These are phyloP conservation scores for Malaclemys terrapin DNA, from an alignment of 2,113 vertebrate species.

Conservation along the genomic window DNA sequence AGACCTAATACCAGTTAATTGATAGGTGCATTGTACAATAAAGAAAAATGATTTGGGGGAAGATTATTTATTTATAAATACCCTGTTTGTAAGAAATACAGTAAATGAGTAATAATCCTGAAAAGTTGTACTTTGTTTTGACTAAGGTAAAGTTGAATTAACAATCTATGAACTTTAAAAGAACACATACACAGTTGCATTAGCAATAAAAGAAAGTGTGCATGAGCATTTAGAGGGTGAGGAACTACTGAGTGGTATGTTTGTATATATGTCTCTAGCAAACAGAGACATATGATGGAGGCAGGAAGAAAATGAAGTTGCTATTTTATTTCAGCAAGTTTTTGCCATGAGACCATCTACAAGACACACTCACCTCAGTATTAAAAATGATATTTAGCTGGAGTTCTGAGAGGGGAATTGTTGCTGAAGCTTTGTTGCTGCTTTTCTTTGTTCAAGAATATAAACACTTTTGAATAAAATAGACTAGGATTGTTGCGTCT, in stretches of 20 bases:
- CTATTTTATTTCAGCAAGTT: constrained; percentile 26
- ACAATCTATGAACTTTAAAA: background rate
- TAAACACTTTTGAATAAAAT: constrained; percentile 6
- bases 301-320: background rate
- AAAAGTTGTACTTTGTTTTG: background rate
- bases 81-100: background rate
- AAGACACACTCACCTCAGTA: background rate
- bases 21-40: background rate
- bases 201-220: background rate
- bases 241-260: background rate
- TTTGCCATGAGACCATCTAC: constrained; percentile 11
- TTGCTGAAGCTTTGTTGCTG: background rate
- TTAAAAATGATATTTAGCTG: background rate
- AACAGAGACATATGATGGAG: background rate
- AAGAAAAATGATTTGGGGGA: background rate
- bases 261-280: constrained; percentile 17
- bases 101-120: background rate
- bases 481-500: background rate
- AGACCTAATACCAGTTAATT: background rate
- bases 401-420: background rate
- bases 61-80: background rate
- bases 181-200: background rate
- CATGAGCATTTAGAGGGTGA: background rate
- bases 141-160: background rate
- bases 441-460: background rate